Evolutionary conservation across 2,113 vertebrate species (phyloP).

Genomic region (Lepidothrix coronata): DNA sequence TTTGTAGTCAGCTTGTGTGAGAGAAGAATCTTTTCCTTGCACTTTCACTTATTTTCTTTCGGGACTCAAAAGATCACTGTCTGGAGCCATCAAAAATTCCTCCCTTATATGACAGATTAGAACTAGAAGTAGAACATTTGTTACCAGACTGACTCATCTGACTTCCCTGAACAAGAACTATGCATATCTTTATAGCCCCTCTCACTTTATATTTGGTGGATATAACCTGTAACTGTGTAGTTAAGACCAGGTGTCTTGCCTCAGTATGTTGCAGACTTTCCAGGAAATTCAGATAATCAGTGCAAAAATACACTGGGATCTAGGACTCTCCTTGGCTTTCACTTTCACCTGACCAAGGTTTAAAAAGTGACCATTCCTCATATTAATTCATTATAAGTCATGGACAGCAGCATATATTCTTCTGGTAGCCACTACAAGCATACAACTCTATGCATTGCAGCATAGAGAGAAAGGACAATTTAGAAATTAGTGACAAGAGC

Average conservation of each 20-base stretch:
- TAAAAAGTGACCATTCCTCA: background rate
- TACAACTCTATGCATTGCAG: background rate
- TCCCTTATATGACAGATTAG: background rate
- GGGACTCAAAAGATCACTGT: background rate
- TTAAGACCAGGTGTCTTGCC: background rate
- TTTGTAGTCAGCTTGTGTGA: background rate
- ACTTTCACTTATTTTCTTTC: constrained; percentile 19
- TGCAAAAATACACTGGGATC: background rate
- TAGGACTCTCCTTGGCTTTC: background rate
- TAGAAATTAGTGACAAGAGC: background rate
- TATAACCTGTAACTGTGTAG: background rate
- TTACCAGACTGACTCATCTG: background rate
- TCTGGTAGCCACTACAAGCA: background rate
- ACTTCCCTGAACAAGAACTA: background rate
- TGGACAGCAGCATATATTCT: background rate
- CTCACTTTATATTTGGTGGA: background rate
- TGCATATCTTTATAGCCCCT: background rate
- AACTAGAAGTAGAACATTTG: background rate
- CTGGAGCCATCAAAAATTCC: background rate
- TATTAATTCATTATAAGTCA: background rate
- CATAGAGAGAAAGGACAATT: background rate
- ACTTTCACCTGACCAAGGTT: background rate
- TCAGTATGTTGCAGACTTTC: background rate
- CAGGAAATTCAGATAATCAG: background rate
- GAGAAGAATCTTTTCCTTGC: background rate